Evolutionary conservation across 2,888 invertebrate genomes (phyloP).

Genomic region (Serripes groenlandicus): DNA sequence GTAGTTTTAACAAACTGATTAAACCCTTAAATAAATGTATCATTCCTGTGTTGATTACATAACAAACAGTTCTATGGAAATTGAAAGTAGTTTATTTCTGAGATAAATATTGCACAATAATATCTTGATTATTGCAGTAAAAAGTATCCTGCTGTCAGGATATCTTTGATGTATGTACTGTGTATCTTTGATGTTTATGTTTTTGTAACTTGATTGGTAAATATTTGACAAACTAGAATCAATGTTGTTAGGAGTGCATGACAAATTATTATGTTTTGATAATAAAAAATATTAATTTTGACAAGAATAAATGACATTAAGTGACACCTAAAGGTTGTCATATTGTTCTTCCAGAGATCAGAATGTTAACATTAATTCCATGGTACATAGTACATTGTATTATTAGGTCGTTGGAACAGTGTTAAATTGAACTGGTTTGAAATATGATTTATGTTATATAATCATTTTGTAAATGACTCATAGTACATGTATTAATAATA

Average conservation of each 20-base stretch:
- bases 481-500: no score
- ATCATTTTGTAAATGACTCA: no score
- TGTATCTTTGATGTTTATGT: constrained; percentile 11
- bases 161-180: constrained; percentile 30
- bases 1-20: constrained; percentile 12
- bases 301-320: not conserved
- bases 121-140: constrained; percentile 6
- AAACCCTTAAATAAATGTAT: not conserved
- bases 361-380: no score
- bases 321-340: no score
- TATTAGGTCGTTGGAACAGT: no score
- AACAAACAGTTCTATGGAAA: constrained; percentile 24
- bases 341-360: no score
- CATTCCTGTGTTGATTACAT: constrained; percentile 1
- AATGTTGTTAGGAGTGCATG: not conserved
- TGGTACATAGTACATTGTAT: no score
- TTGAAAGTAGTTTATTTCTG: constrained; percentile 45
- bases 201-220: not conserved
- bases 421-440: no score
- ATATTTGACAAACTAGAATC: no score
- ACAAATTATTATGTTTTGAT: constrained; percentile 4
- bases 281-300: not conserved
- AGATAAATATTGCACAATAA: constrained; percentile 29
- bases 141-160: constrained; percentile 51
- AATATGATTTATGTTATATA: no score